These are phyloP conservation scores for Brienomyrus brachyistius DNA, from an alignment of 2,113 vertebrate species.

Conservation along the genomic window DNA sequence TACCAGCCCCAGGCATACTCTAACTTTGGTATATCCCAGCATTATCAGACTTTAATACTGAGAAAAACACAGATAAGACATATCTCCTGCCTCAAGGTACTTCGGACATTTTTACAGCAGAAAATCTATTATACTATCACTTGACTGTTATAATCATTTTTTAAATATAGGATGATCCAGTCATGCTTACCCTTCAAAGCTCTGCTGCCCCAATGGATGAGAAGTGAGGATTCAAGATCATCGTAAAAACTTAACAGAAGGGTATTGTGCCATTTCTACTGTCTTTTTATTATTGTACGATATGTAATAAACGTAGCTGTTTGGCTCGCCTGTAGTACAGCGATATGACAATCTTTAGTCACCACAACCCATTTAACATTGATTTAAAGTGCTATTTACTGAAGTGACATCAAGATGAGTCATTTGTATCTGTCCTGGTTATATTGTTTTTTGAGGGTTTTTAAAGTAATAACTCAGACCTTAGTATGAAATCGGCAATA, in stretches of 20 bases:
- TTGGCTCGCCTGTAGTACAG: neutral
- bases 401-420: neutral
- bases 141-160: neutral
- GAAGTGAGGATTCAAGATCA: neutral
- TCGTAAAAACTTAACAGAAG: neutral
- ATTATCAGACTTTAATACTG: neutral
- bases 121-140: neutral
- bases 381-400: neutral
- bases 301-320: neutral
- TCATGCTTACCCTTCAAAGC: neutral
- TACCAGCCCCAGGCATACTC: neutral
- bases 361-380: neutral
- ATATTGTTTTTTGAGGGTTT: neutral
- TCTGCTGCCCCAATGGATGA: neutral
- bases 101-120: neutral
- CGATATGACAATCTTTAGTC: neutral
- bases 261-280: neutral
- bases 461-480: neutral
- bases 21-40: neutral
- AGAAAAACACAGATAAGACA: neutral
- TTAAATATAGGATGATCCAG: neutral
- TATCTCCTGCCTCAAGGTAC: neutral
- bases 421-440: neutral
- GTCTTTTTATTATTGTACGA: neutral
- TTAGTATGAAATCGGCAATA: neutral